phyloP scores from a whole-genome alignment of 2,797 vertebrate species.

The Oreortyx pictus region DNA sequence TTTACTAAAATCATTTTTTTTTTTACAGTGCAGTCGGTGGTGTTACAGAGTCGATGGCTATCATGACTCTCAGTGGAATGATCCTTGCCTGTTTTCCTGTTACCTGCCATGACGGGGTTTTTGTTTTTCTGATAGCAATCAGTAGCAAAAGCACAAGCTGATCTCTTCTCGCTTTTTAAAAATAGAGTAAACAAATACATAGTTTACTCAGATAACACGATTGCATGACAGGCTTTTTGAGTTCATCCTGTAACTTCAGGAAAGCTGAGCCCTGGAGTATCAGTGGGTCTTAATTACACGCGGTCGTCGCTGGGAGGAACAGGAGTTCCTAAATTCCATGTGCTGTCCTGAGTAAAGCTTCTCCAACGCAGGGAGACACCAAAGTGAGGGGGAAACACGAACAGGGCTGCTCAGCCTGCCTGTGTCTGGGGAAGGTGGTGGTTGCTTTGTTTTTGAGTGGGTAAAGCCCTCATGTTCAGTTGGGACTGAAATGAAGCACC shows the following conservation, averaged over 20 bases:
- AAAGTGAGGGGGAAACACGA: background rate
- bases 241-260: conserved; percentile 31
- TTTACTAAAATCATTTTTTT: background rate
- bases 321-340: background rate
- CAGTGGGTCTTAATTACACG: conserved; percentile 38
- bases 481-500: background rate
- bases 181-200: conserved; percentile 21
- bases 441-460: background rate
- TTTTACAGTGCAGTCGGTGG: background rate
- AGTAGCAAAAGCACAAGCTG: conserved; percentile 25
- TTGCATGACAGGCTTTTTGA: conserved; percentile 3
- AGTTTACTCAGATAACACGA: conserved; percentile 21
- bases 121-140: conserved; percentile 14
- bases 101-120: background rate
- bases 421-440: background rate
- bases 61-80: background rate
- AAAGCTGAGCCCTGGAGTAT: conserved; percentile 25
- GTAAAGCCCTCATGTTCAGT: background rate
- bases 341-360: background rate
- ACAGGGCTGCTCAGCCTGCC: background rate
- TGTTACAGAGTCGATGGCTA: background rate
- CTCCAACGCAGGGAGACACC: background rate
- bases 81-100: background rate
- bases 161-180: conserved; percentile 59
- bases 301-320: background rate